phyloP scores from a whole-genome alignment of 2,113 vertebrate species.

The Drymodes brunneopygia region DNA sequence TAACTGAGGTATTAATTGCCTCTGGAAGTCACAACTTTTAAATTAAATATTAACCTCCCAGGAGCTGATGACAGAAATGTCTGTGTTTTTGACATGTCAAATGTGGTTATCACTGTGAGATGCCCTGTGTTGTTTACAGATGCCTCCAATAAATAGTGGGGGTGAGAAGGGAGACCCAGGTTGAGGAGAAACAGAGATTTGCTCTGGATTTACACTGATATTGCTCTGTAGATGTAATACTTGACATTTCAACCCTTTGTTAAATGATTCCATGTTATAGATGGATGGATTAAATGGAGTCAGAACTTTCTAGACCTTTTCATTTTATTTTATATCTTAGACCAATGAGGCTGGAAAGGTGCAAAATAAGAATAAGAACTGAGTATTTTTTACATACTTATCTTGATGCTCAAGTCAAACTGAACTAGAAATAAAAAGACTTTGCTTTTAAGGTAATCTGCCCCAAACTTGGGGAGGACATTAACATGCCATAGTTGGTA shows the following conservation, averaged over 20 bases:
- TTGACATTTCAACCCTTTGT: not conserved
- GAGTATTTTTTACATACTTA: not conserved
- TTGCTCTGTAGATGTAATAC: not conserved
- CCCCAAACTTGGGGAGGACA: not conserved
- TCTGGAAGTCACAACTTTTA: not conserved
- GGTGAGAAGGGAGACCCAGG: too few relatives aligned
- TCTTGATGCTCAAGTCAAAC: not conserved
- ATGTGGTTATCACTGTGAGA: not conserved
- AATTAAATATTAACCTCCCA: not conserved
- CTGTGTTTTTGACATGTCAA: not conserved
- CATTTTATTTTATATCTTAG: not conserved
- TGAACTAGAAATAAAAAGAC: not conserved
- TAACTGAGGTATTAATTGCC: not conserved
- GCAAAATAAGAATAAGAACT: not conserved
- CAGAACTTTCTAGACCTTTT: not conserved
- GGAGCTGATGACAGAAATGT: not conserved
- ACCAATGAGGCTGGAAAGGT: not conserved
- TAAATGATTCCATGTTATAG: not conserved
- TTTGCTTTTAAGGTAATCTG: not conserved
- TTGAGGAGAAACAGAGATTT: not conserved
- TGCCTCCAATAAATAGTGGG: rapidly evolving
- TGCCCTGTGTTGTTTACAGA: not conserved
- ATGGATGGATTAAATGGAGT: not conserved
- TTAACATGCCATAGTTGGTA: not conserved
- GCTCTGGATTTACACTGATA: not conserved